These are phyloP conservation scores for Parambassis ranga DNA, from an alignment of 2,797 vertebrate genomes.

Conservation along the genomic window DNA sequence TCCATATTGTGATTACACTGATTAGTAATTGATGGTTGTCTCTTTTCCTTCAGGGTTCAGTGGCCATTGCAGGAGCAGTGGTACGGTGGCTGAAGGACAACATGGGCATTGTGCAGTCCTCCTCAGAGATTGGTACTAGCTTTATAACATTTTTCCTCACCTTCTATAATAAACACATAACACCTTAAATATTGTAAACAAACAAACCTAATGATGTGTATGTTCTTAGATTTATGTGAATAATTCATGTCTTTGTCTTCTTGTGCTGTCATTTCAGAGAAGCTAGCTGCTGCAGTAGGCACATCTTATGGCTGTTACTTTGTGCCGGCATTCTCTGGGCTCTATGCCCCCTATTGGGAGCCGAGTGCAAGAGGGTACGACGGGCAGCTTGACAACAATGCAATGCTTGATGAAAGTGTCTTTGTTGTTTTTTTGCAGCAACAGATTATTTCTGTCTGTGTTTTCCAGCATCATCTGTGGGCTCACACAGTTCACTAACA, in stretches of 20 bases:
- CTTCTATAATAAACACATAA: no score
- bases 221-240: neutral
- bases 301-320: constrained; percentile 97
- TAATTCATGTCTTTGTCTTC: neutral
- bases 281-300: constrained; percentile 89
- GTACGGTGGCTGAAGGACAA: constrained; percentile 97
- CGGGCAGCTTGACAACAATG: neutral
- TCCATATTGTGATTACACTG: neutral
- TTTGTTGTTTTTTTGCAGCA: neutral
- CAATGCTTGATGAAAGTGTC: neutral
- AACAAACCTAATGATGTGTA: no score
- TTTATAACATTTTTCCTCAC: neutral
- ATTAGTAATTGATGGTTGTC: neutral
- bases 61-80: constrained; percentile 95
- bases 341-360: constrained; percentile 98
- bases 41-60: constrained; percentile 87
- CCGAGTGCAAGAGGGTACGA: constrained; percentile 94
- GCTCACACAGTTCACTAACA: constrained; percentile 96
- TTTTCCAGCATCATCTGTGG: constrained; percentile 91
- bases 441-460: no score
- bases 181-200: no score
- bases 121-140: constrained; percentile 89
- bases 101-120: constrained; percentile 88
- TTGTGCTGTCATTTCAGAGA: constrained; percentile 73
- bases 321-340: constrained; percentile 96